Conservation (phyloP, 1,140 invertebrate genomes). For the Phymastichus coffea region DNA sequence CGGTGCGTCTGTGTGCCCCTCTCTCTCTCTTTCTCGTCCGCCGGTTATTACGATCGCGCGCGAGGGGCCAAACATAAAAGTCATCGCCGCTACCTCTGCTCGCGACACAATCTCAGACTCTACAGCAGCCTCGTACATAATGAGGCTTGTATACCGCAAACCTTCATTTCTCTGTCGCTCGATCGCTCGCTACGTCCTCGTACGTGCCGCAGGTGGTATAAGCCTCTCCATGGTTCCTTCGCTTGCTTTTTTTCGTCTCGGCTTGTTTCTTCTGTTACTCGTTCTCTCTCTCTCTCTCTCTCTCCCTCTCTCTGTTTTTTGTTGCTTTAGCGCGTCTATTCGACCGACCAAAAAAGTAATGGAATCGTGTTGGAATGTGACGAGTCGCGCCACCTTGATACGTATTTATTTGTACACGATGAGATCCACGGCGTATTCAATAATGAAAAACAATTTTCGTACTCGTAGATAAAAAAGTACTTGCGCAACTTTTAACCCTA, state of each 20-base stretch:
- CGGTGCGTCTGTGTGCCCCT: too few relatives aligned
- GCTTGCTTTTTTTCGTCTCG: neutral
- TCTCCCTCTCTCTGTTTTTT: neutral
- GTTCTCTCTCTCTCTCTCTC: neutral
- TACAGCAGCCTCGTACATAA: too few relatives aligned
- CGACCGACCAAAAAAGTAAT: slow-evolving; percentile 16
- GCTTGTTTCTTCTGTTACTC: neutral
- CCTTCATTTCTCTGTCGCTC: slow-evolving; percentile 15
- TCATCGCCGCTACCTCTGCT: neutral
- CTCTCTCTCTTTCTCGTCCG: too few relatives aligned
- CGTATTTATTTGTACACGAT: too few relatives aligned
- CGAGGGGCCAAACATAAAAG: too few relatives aligned
- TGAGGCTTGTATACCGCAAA: neutral
- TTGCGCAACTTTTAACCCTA: too few relatives aligned
- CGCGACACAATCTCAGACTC: too few relatives aligned
- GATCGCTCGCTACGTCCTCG: slow-evolving; percentile 5
- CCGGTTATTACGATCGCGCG: too few relatives aligned
- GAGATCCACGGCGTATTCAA: too few relatives aligned
- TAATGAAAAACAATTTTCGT: too few relatives aligned
- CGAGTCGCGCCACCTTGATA: neutral
- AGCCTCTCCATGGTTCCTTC: neutral
- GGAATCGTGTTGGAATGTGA: slow-evolving; percentile 23
- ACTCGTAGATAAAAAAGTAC: too few relatives aligned
- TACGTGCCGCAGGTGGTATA: slow-evolving; percentile 25
- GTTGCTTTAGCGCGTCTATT: neutral